Conservation (phyloP, 2,113 vertebrate genomes). For the Leucopsar rothschildi region DNA sequence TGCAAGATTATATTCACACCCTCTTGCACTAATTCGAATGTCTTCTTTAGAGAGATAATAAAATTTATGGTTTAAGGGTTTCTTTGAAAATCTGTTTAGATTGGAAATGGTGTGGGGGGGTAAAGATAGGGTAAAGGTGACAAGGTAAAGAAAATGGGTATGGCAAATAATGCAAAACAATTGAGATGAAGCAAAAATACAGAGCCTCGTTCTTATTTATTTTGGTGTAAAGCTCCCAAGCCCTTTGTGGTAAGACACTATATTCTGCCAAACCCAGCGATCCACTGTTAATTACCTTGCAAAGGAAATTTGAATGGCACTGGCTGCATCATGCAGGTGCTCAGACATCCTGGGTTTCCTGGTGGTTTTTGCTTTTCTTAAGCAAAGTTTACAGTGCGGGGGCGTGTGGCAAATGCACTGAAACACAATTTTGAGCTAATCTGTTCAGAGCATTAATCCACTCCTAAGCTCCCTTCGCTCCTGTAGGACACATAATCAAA, state of each 20-base stretch:
- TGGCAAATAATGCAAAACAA: not conserved
- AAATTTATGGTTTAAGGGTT: not conserved
- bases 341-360: not conserved
- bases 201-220: not conserved
- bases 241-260: not conserved
- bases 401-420: not conserved
- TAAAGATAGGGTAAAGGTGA: not conserved
- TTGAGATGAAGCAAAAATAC: not conserved
- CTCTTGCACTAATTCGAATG: constrained; percentile 16
- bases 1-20: not conserved
- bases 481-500: constrained; percentile 3
- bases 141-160: not conserved
- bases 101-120: not conserved
- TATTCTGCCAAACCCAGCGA: not conserved
- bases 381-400: not conserved
- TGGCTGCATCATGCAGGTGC: not conserved
- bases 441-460: constrained; percentile 48
- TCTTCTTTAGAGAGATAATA: not conserved
- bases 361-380: not conserved
- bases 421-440: constrained; percentile 42
- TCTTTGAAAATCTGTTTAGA: not conserved
- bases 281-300: not conserved
- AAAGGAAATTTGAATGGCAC: not conserved
- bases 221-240: not conserved
- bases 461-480: not conserved